phyloP scores from a whole-genome alignment of 2,113 vertebrate species.

The Salvator merianae region DNA sequence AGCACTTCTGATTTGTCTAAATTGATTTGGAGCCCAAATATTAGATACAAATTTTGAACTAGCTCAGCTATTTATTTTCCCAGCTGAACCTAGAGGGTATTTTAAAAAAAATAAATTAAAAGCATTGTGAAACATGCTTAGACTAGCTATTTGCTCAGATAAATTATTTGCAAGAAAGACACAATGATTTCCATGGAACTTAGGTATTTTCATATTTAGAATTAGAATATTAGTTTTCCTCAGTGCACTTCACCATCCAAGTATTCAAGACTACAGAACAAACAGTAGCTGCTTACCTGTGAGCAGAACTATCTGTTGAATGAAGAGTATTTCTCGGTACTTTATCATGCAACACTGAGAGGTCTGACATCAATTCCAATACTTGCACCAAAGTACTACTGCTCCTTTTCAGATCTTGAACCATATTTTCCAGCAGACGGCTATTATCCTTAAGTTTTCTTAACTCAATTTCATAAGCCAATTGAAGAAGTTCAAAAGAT shows the following conservation, averaged over 20 bases:
- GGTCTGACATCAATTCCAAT: constrained; percentile 74
- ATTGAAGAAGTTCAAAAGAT: constrained; percentile 86
- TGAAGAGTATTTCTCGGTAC: constrained; percentile 76
- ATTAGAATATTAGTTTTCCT: not conserved
- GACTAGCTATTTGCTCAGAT: not conserved
- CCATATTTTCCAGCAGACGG: constrained; percentile 73
- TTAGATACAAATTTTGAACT: too few relatives aligned
- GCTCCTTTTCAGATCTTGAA: constrained; percentile 71
- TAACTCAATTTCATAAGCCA: constrained; percentile 85
- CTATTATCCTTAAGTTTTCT: constrained; percentile 71
- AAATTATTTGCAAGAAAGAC: not conserved
- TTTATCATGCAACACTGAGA: constrained; percentile 62
- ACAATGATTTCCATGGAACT: not conserved
- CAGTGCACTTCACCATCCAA: not conserved
- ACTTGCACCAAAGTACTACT: constrained; percentile 59
- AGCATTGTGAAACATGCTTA: too few relatives aligned
- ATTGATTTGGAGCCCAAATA: too few relatives aligned
- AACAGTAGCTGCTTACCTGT: constrained; percentile 74
- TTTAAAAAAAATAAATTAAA: too few relatives aligned
- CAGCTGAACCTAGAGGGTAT: too few relatives aligned
- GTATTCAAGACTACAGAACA: not conserved
- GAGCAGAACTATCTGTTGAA: constrained; percentile 78
- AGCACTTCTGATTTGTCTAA: too few relatives aligned
- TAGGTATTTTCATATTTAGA: not conserved
- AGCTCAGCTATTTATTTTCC: too few relatives aligned